Evolutionary conservation across 2,888 invertebrate genomes (phyloP).

Genomic region (Norana najaformis): DNA sequence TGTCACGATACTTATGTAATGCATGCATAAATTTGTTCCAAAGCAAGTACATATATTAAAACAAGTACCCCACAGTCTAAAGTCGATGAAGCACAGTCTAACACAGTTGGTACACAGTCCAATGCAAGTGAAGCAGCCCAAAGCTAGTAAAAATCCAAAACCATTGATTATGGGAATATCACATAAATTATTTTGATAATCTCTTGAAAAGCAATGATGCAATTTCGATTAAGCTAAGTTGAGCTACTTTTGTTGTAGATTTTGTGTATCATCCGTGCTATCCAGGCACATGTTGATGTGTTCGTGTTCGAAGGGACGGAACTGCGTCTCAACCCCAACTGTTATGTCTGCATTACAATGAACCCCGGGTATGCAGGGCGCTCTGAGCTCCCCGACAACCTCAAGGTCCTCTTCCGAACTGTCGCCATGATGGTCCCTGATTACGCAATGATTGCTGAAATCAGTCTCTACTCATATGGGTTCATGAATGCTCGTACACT

Average conservation of each 20-base stretch:
- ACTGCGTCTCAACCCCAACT: slow-evolving; percentile 74
- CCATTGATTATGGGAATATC: neutral
- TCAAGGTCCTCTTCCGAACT: slow-evolving; percentile 75
- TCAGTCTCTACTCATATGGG: slow-evolving; percentile 81
- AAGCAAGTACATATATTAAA: too few species aligned
- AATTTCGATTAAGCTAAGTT: slow-evolving; percentile 70
- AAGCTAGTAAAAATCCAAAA: too few species aligned
- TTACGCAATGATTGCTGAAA: slow-evolving; percentile 86
- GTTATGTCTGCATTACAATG: slow-evolving; percentile 71
- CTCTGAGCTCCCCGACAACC: slow-evolving; percentile 67
- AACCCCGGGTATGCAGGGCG: slow-evolving; percentile 65
- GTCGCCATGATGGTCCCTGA: slow-evolving; percentile 91
- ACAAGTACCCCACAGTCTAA: too few species aligned
- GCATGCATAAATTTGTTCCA: too few species aligned
- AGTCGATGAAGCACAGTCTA: too few species aligned
- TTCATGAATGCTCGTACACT: slow-evolving; percentile 80
- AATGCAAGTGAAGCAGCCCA: too few species aligned
- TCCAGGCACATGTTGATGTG: slow-evolving; percentile 70
- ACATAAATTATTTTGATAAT: neutral
- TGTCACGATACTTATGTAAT: too few species aligned
- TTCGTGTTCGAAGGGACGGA: slow-evolving; percentile 80
- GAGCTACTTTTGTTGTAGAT: slow-evolving; percentile 64
- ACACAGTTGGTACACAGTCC: too few species aligned
- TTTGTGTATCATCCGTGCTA: slow-evolving; percentile 77
- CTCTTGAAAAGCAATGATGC: neutral